Percentiles rank a stretch among this genome's conserved stretches.
These are phyloP conservation scores for Actinernus sp. DNA, from an alignment of 92 coral and sea anemone species.

Conservation along the genomic window DNA sequence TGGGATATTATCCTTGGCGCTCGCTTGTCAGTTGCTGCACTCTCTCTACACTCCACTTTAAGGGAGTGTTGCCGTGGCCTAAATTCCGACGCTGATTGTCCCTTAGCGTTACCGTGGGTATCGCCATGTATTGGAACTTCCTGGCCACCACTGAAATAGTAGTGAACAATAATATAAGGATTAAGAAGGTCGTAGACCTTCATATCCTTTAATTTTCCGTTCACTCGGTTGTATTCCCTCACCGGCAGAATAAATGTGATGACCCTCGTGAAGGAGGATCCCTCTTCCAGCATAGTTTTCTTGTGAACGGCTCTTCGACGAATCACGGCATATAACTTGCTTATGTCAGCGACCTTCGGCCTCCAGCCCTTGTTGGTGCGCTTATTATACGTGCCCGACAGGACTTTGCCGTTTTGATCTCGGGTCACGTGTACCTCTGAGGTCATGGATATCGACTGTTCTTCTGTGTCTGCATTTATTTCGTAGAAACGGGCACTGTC, in stretches of 20 bases:
- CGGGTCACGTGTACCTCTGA: too few species aligned
- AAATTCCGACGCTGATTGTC: background rate
- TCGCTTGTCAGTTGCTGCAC: background rate
- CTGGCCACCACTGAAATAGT: slow-evolving; percentile 5
- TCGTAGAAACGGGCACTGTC: too few species aligned
- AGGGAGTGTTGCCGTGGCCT: slow-evolving; percentile 32
- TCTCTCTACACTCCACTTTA: slow-evolving; percentile 19
- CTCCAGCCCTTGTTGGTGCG: too few species aligned
- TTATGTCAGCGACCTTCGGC: background rate
- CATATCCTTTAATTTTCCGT: slow-evolving; percentile 21
- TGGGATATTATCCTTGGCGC: slow-evolving; percentile 43
- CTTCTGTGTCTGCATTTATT: too few species aligned
- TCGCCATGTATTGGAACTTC: background rate
- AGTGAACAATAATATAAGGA: slow-evolving; percentile 20
- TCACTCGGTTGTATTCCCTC: slow-evolving; percentile 13
- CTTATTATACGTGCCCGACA: too few species aligned
- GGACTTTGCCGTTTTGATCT: too few species aligned
- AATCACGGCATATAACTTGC: too few species aligned
- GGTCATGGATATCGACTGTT: too few species aligned
- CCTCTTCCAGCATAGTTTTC: too few species aligned
- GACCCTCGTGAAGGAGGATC: slow-evolving; percentile 20
- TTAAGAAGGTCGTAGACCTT: slow-evolving; percentile 10
- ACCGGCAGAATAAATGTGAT: slow-evolving; percentile 29
- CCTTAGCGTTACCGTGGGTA: slow-evolving; percentile 31
- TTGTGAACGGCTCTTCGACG: too few species aligned